Evolutionary conservation across 2,888 invertebrate species (phyloP).

Genomic region (Drosophila fulvimacula): DNA sequence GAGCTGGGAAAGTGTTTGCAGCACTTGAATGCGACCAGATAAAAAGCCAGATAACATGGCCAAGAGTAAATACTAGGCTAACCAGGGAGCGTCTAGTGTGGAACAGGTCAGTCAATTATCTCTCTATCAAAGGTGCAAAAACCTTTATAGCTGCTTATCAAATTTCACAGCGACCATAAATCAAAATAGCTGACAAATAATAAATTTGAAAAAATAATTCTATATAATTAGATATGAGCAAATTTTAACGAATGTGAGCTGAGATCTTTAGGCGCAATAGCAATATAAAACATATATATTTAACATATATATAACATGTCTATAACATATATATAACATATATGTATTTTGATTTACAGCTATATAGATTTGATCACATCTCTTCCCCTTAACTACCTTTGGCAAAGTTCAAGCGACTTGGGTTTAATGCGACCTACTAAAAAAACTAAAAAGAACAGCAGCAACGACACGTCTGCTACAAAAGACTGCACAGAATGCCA

Average conservation of each 20-base stretch:
- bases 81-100: neutral
- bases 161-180: neutral
- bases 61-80: neutral
- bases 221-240: slow-evolving; percentile 3
- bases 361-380: neutral
- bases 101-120: neutral
- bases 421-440: slow-evolving; percentile 72
- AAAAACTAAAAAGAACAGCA: slow-evolving; percentile 47
- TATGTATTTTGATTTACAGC: neutral
- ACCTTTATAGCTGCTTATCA: neutral
- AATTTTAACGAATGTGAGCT: neutral
- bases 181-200: slow-evolving; percentile 5
- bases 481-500: slow-evolving; percentile 31
- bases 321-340: neutral
- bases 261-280: neutral
- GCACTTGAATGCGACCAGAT: slow-evolving; percentile 1
- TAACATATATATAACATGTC: no score
- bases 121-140: neutral
- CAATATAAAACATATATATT: no score
- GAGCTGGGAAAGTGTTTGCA: slow-evolving; percentile 25
- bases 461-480: slow-evolving; percentile 59
- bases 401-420: slow-evolving; percentile 69
- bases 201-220: neutral
- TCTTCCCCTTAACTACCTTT: neutral
- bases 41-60: neutral